phyloP scores from a whole-genome alignment of 2,797 vertebrate genomes.

The Octomys mimax region DNA sequence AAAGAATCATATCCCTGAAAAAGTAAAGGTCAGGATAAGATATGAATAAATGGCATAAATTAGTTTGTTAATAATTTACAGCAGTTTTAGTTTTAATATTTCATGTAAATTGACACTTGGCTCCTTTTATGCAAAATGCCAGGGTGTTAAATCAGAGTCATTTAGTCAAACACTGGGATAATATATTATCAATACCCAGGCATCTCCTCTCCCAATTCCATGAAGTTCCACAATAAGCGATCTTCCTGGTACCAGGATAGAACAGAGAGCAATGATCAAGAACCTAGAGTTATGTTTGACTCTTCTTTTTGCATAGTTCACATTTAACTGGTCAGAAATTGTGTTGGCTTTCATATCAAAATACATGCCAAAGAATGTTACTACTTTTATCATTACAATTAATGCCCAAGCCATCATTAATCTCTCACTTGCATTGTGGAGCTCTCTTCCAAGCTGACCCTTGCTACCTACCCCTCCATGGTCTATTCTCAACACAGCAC shows the following conservation, averaged over 20 bases:
- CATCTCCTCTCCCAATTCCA: conserved; percentile 67
- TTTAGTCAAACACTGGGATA: conserved; percentile 37
- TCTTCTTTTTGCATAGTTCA: not conserved
- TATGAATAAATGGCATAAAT: not conserved
- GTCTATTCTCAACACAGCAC: not conserved
- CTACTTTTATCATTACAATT: not conserved
- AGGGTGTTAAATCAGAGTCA: conserved; percentile 37
- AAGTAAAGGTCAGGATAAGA: conserved; percentile 31
- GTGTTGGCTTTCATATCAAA: not conserved
- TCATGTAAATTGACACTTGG: conserved; percentile 56
- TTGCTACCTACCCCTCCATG: not conserved
- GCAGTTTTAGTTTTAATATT: conserved; percentile 51
- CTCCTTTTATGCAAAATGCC: conserved; percentile 56
- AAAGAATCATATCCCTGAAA: not conserved
- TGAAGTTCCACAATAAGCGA: conserved; percentile 21
- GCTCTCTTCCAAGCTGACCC: not conserved
- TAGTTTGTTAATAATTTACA: conserved; percentile 45
- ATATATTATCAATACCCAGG: not conserved
- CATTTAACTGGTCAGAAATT: not conserved
- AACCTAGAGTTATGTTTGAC: not conserved
- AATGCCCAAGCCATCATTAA: not conserved
- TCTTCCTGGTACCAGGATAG: not conserved
- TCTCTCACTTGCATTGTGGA: not conserved
- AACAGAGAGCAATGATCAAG: not conserved
- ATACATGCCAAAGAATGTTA: not conserved